Evolutionary conservation across 2,797 vertebrate species (phyloP), one percentile per base, ranked within the genome.

Genomic region (Taeniopygia guttata): DNA sequence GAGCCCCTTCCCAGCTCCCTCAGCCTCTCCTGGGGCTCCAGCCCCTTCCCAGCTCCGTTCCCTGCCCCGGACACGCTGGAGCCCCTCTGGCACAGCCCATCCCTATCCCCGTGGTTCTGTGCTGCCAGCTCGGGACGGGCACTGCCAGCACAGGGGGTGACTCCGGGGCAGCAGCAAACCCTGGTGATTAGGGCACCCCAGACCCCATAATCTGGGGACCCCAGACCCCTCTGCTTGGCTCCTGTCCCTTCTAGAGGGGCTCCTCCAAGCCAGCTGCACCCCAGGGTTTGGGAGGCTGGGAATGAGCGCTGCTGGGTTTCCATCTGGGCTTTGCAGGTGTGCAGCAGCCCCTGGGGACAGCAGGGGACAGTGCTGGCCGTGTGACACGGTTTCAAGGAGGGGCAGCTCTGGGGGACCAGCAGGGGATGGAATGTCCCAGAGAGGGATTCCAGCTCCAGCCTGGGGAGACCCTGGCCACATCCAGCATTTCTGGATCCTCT

Each of bases 321-420:
- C 40, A 40, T 40, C 40, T 40, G 40, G 32, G n/a, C 17, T 67
- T 13, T 23, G 58, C 4, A 5, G n/a, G 42, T 12, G 43, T 11
- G 23, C 42, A 34, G 40, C 54, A 34, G 54, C 38, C 21, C 49
- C 3, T 49, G 63, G 72, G 72, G 63, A 23, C 42, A 42, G 63
- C 29, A n/a, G 43, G 77, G 54, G 9, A 38, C 20, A 11, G 46
- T 40, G 38, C 49, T 52, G 43, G 21, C 2, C 40, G 6, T 16
- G n/a, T 5, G 62, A 34, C 2, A 2, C 0, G 3, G 11, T 8
- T 27, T 36, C 54, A 9, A 0, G 0, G 2, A 16, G 18, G 4
- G 25, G 23, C 56, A n/a, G 46, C 20, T 45, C 10, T 23, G 3
- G 1, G 42, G 38, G 23, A 23, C 8, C 9, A 3, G 43, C 38